Evolutionary conservation across 2,113 vertebrate genomes (phyloP), one percentile per base, ranked within the genome.

Genomic region (Otus sunia): DNA sequence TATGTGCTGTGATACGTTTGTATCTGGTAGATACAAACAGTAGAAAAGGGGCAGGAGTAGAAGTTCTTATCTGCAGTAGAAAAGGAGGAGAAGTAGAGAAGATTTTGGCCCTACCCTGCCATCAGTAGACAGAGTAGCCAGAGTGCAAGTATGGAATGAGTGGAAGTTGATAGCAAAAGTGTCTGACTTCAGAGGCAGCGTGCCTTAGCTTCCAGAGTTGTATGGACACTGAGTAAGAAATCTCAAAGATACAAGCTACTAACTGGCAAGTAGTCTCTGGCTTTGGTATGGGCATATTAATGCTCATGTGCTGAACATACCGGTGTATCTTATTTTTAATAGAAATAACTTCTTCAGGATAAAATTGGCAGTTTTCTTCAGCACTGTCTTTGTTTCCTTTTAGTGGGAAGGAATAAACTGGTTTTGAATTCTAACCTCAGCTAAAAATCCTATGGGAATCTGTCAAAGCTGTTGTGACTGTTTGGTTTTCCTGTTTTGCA

Each of bases 401-500:
- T 80, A 55, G 56, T 36, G 41, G 19, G 29, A 75, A 90, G 37
- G 30, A 85, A 81, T 50, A 55, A 76, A 22, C 76, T 89, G 11
- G 2, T 25, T 95, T 93, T 81, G 50, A 83, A 86, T 82, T 80
- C 36, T 73, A 66, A 73, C 7, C 8, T 86, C 53, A 49, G 18
- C 37, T 90, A 64, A 82, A 79, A 86, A 66, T 59, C 36, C 17
- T 64, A 8, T 18, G 81, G 52, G 71, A 56, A 36, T 68, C 39
- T 72, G 2, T 74, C 17, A 64, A 32, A 86, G 18, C 53, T 63
- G 9, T 49, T 88, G 23, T 79, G 36, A 79, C 78, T 47, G 7
- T 59, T 60, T 62, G 11, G 2, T 74, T 75, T 89, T 58, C 19
- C 30, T 82, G 55, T 79, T 86, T 97, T 98, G 71, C 97, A 99